Conservation (phyloP, 2,797 vertebrate genomes). For the Aplochiton taeniatus region DNA sequence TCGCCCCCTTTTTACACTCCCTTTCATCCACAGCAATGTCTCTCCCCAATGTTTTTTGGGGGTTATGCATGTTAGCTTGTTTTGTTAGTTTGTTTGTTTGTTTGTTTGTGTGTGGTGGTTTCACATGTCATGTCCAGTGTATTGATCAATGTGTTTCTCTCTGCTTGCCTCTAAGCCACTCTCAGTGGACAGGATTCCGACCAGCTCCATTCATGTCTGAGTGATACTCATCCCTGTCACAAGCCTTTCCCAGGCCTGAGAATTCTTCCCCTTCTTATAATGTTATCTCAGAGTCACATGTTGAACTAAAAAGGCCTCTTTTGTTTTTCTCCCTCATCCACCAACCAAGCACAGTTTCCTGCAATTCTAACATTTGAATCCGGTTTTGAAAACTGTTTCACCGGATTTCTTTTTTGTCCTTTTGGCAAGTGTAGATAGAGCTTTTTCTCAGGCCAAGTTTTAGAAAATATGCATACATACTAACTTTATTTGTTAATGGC, state of each 20-base stretch:
- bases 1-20: background rate
- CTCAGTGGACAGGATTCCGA: slow-evolving; percentile 28
- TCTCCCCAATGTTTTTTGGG: slow-evolving; percentile 12
- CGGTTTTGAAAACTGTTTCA: background rate
- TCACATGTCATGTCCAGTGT: background rate
- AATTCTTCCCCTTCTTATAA: slow-evolving; percentile 10
- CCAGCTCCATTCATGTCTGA: slow-evolving; percentile 32
- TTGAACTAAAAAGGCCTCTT: slow-evolving; percentile 28
- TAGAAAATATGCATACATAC: slow-evolving; percentile 23
- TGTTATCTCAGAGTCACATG: slow-evolving; percentile 40
- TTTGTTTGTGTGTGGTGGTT: slow-evolving; percentile 13
- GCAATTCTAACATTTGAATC: slow-evolving; percentile 7
- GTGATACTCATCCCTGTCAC: slow-evolving; percentile 42
- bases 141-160: slow-evolving; percentile 11
- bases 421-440: slow-evolving; percentile 45
- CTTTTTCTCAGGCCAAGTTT: too few relatives aligned
- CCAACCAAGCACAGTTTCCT: slow-evolving; percentile 11
- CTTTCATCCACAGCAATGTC: slow-evolving; percentile 37
- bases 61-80: too few relatives aligned
- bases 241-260: slow-evolving; percentile 33
- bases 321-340: slow-evolving; percentile 27
- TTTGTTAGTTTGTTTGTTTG: slow-evolving; percentile 30
- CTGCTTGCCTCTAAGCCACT: slow-evolving; percentile 19
- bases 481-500: slow-evolving; percentile 39
- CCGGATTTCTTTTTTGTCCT: slow-evolving; percentile 43